Conservation (phyloP, 2,113 vertebrate species). For the Amazona guildingii region DNA sequence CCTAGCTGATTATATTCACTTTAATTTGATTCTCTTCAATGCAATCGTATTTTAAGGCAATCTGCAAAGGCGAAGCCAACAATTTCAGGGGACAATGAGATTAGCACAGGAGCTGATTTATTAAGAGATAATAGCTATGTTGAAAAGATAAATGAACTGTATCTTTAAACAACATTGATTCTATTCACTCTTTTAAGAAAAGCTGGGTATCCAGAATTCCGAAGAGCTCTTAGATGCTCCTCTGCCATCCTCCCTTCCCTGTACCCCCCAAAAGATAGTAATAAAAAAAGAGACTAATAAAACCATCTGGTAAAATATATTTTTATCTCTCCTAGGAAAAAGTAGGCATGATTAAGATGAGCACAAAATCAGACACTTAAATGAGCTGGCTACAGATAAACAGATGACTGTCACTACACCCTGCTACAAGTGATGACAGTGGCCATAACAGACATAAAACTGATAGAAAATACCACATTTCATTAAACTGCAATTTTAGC, state of each 20-base stretch:
- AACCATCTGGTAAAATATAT: neutral
- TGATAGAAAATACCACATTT: neutral
- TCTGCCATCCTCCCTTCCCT: neutral
- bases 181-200: neutral
- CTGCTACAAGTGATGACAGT: neutral
- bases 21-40: neutral
- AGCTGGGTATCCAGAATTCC: neutral
- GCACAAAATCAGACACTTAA: neutral
- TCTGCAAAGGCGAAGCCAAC: neutral
- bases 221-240: neutral
- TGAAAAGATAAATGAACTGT: neutral
- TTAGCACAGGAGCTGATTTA: neutral
- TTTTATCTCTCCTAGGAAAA: neutral
- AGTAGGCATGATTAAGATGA: neutral
- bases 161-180: neutral
- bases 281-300: neutral
- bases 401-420: neutral
- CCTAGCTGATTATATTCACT: neutral
- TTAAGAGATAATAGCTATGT: neutral
- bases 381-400: neutral
- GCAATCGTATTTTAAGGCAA: neutral
- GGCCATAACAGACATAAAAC: rapidly evolving
- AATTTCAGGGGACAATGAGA: neutral
- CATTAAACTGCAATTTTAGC: neutral
- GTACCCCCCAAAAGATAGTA: rapidly evolving